Evolutionary conservation across 2,797 vertebrate genomes (phyloP).

Genomic region (Peromyscus melanophrys): DNA sequence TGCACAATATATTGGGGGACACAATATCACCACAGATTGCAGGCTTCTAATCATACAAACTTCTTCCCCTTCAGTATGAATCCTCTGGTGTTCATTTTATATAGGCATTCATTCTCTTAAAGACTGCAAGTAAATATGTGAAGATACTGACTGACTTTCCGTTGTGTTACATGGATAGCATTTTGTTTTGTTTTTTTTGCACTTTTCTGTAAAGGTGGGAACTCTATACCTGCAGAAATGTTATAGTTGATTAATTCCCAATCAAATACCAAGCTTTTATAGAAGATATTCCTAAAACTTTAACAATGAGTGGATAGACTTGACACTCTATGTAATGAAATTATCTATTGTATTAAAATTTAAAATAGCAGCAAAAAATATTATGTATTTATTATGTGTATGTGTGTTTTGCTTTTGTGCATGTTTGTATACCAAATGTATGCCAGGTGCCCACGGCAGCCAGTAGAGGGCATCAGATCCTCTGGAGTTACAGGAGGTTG

Average conservation of each 20-base stretch:
- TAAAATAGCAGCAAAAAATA: conserved; percentile 59
- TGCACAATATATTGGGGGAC: too few relatives aligned
- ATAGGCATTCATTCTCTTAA: conserved; percentile 2
- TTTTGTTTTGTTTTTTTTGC: conserved; percentile 86
- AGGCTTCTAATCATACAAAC: background rate
- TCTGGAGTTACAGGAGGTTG: too few relatives aligned
- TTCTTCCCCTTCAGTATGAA: conserved; percentile 49
- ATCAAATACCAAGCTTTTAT: conserved; percentile 80
- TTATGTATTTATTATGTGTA: background rate
- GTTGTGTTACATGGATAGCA: conserved; percentile 80
- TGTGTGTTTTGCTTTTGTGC: background rate
- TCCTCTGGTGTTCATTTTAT: conserved; percentile 52
- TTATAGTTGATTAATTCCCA: conserved; percentile 73
- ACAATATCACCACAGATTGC: too few relatives aligned
- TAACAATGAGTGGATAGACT: conserved; percentile 75
- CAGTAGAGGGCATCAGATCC: background rate
- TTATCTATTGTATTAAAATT: conserved; percentile 85
- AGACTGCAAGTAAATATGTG: conserved; percentile 70
- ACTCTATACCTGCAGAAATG: conserved; percentile 73
- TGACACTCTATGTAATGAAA: conserved; percentile 82
- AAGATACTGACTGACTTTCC: conserved; percentile 75
- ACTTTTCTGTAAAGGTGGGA: conserved; percentile 81
- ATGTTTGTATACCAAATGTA: background rate
- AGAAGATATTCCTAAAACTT: conserved; percentile 83
- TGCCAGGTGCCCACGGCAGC: background rate